A percentile compares a stretch with the other conserved stretches of the same genome.
Conservation (phyloP, 2,113 vertebrate species). For the Stegastes partitus region DNA sequence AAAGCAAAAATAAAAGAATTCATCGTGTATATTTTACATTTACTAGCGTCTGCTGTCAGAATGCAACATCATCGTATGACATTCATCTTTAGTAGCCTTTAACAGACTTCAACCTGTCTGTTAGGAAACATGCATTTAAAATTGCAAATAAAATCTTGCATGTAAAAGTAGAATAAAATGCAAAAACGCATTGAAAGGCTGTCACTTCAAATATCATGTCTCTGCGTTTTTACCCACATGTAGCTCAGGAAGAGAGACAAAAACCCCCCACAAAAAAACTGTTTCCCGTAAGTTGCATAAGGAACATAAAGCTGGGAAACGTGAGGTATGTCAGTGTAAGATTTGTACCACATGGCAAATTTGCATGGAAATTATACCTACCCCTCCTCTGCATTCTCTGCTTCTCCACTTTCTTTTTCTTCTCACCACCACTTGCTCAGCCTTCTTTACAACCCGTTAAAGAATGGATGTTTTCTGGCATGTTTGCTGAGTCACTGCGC, state of each 20-base stretch:
- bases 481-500: conserved; percentile 75
- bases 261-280: conserved; percentile 3
- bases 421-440: background rate
- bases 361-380: conserved; percentile 54
- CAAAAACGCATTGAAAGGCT: too few relatives aligned
- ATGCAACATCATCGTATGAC: too few relatives aligned
- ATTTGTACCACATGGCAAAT: conserved; percentile 71
- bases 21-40: too few relatives aligned
- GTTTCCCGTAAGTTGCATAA: conserved; percentile 52
- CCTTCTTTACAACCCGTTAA: conserved; percentile 19
- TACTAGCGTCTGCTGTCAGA: too few relatives aligned
- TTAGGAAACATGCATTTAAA: too few relatives aligned
- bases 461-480: conserved; percentile 20
- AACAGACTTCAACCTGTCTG: too few relatives aligned
- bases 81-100: too few relatives aligned
- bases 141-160: too few relatives aligned
- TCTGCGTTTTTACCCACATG: conserved; percentile 29
- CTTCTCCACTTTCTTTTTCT: conserved; percentile 10
- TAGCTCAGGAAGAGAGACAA: conserved; percentile 4
- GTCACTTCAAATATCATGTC: background rate
- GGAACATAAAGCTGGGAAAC: conserved; percentile 52
- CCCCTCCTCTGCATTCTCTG: conserved; percentile 23
- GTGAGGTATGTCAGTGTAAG: conserved; percentile 56
- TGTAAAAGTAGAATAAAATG: too few relatives aligned
- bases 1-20: too few relatives aligned